Conservation (phyloP, 1,140 invertebrate species). For the Bombus confusus region DNA sequence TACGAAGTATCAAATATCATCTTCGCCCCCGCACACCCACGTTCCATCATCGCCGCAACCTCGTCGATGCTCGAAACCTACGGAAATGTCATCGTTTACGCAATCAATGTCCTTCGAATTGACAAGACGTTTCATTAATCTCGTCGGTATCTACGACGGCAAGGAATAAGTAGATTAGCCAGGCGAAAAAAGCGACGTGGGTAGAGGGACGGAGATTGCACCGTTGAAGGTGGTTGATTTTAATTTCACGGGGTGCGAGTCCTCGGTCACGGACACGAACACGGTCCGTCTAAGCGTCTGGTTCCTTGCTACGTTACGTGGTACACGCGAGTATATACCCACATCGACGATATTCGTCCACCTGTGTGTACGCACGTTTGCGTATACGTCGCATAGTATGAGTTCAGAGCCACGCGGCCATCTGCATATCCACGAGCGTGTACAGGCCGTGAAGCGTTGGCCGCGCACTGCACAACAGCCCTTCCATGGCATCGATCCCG, state of each 20-base stretch:
- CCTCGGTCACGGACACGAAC: constrained; percentile 79
- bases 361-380: neutral
- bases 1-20: neutral
- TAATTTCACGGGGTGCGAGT: constrained; percentile 82
- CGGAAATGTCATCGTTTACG: constrained; percentile 10
- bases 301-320: constrained; percentile 26
- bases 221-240: constrained; percentile 81
- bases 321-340: neutral
- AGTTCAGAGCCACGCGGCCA: neutral
- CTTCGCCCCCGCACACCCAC: neutral
- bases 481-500: constrained; percentile 56
- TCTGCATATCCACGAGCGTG: constrained; percentile 4
- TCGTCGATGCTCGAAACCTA: neutral
- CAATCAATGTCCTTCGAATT: neutral
- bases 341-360: neutral
- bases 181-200: constrained; percentile 35
- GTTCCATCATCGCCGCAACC: too few relatives aligned
- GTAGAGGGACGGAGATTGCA: constrained; percentile 76
- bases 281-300: constrained; percentile 64
- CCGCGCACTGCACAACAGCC: constrained; percentile 20
- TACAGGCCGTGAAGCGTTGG: constrained; percentile 11
- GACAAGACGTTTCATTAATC: constrained; percentile 43
- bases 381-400: neutral
- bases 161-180: neutral
- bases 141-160: neutral